Base-by-base conservation (phyloP, 1,140 invertebrate species). In the Hypsibius dujardini region DNA sequence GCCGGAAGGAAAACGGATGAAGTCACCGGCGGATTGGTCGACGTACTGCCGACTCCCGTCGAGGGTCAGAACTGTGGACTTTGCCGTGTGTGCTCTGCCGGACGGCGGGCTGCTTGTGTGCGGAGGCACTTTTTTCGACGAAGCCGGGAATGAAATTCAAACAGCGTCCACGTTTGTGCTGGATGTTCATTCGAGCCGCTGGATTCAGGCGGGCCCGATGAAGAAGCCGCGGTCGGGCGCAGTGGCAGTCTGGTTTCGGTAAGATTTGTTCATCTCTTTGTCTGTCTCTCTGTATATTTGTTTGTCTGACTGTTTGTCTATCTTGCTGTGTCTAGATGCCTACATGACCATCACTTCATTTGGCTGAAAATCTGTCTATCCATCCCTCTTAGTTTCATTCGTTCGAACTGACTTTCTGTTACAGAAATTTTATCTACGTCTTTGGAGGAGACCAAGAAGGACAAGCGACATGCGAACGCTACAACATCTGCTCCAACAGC, bases 391-490 rank as follows among this genome's bases (percentile, higher is more conserved):
- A 28, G 28, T 28, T 28, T 28, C 28, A 28, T 28, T 28, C 28
- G 28, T 28, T 28, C 28, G 28, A 28, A 28, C 28, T 28, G 28
- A 28, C 28, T 28, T 28, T 28, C 28, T 56, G n/a, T 67, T 67
- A 7, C 62, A 67, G 62, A 12, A 67, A 67, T 42, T 67, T 67
- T 67, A 42, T 67, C 12, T 67, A 67, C 62, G 62, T 67, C 3
- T 67, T 67, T 42, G 62, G 62, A 7, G 62, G 62, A 12, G 62
- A 67, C 42, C 12, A 15, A 42, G 42, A 42, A 12, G 62, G 12
- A 7, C 12, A 12, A 15, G 3, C 62, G 62, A 67, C 62, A 12
- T 67, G 42, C 42, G 62, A 67, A 42, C 12, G 62, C 12, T 67
- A 67, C 62, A 67, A 67, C 62, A 12, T 67, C 12, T 67, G 62